Conservation (phyloP, 1,140 invertebrate species). For the Matsumurasca onukii region DNA sequence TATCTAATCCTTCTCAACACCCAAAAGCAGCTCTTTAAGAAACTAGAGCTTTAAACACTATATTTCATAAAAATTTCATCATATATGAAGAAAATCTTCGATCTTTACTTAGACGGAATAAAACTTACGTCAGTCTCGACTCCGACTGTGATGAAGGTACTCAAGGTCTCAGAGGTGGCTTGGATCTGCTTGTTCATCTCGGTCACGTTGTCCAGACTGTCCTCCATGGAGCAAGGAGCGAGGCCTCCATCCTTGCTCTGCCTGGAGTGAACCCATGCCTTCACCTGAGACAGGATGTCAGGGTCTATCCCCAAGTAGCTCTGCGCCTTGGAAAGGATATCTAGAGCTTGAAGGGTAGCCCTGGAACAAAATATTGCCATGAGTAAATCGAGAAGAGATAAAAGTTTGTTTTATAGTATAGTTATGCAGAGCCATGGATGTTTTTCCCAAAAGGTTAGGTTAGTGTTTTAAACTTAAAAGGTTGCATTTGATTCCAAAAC, state of each 20-base stretch:
- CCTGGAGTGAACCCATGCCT: slow-evolving; percentile 58
- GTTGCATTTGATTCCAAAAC: too few species aligned
- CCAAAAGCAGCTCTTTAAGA: too few species aligned
- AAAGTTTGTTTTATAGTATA: too few species aligned
- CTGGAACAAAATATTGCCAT: slow-evolving; percentile 38
- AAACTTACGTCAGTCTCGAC: slow-evolving; percentile 55
- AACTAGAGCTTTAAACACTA: too few species aligned
- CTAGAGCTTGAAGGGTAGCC: slow-evolving; percentile 57
- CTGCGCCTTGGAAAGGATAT: slow-evolving; percentile 58
- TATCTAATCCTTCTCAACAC: too few species aligned
- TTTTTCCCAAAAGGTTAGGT: too few species aligned
- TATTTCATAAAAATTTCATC: not conserved
- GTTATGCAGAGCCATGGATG: too few species aligned
- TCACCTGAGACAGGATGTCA: slow-evolving; percentile 55
- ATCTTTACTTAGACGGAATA: not conserved
- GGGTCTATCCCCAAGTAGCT: slow-evolving; percentile 59
- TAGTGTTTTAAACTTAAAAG: too few species aligned
- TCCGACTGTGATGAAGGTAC: slow-evolving; percentile 58
- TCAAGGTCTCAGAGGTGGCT: slow-evolving; percentile 60
- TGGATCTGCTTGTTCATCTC: slow-evolving; percentile 55
- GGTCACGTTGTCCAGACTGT: slow-evolving; percentile 40
- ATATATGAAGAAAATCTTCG: not conserved
- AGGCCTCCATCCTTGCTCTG: slow-evolving; percentile 61
- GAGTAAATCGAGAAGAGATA: too few species aligned
- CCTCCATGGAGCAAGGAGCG: slow-evolving; percentile 54